Percentiles rank a stretch among this genome's conserved stretches.
Evolutionary conservation across 2,797 vertebrate genomes (phyloP).

Genomic region (Hipposideros larvatus): DNA sequence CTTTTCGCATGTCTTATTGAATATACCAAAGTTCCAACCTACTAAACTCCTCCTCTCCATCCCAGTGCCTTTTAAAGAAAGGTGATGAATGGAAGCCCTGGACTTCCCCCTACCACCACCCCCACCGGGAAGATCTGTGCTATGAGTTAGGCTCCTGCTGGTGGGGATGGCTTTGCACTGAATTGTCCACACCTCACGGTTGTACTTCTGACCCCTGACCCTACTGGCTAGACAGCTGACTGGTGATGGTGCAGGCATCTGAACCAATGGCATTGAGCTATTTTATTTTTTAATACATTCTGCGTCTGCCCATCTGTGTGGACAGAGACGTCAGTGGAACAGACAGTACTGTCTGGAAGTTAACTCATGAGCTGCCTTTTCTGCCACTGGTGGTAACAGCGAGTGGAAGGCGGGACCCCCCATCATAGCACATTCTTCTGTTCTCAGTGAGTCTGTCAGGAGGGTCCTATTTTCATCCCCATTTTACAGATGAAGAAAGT

Average conservation of each 20-base stretch:
- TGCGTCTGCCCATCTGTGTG: background rate
- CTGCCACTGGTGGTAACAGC: background rate
- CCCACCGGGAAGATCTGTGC: background rate
- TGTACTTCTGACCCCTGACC: background rate
- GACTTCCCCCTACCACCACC: no score
- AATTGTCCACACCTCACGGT: background rate
- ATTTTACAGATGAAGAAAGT: background rate
- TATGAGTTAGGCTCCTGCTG: background rate
- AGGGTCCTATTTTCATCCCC: background rate
- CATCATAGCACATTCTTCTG: background rate
- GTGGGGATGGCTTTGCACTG: background rate
- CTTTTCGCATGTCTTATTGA: background rate
- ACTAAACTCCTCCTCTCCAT: background rate
- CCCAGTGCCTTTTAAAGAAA: constrained; percentile 21
- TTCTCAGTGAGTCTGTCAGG: background rate
- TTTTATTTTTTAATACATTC: background rate
- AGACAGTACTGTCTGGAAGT: background rate
- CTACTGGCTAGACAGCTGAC: background rate
- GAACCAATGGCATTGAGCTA: background rate
- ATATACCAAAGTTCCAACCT: background rate
- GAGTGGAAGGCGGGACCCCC: background rate
- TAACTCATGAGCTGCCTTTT: background rate
- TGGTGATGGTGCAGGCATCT: background rate
- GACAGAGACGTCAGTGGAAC: background rate
- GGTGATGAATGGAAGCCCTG: background rate